Base-by-base conservation (phyloP, 2,113 vertebrate species). In the Phaethon lepturus region DNA sequence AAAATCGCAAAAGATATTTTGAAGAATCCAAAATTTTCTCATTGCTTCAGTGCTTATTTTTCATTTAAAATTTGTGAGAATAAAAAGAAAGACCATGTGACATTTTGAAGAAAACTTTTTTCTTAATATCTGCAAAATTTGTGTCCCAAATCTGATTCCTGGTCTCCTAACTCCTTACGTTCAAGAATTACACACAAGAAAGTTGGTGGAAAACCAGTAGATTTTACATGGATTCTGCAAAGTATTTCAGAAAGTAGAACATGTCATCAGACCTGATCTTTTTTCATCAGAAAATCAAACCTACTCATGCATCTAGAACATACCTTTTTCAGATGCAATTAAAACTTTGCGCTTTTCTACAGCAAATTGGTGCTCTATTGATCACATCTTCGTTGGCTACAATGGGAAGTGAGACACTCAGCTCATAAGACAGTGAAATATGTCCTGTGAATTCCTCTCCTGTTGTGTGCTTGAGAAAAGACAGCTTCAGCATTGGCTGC, bases 331-430 rank as follows among this genome's bases (percentile, higher is more conserved):
- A 23, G 7, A 25, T 38, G 6, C 13, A 62, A 3, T n/a, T 53
- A n/a, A 82, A 71, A 18, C 4, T 17, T 25, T n/a, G 5, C 5
- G 3, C 2, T 29, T 44, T 49, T 26, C 7, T 33, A 24, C 7
- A n/a, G 49, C 3, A 44, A 25, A 31, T 6, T 10, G 1, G 0
- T 22, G 5, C 35, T 29, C 26, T 24, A 2, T 18, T 62, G 47
- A 52, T 26, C 59, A 16, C 35, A 13, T 26, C 62, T 75, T 74
- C 11, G 0, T 5, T 4, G 5, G 12, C 24, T 4, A 13, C 10
- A 19, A 2, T 1, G 18, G 15, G 49, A 59, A 62, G 1, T 2
- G 45, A 47, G 42, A 56, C 13, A 28, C 6, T 13, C 18, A 28
- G 31, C 17, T 52, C 17, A 4, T 29, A 29, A n/a, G 8, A 20